These are phyloP conservation scores for Epinephelus lanceolatus DNA, from an alignment of 2,113 vertebrate genomes.

Conservation along the genomic window DNA sequence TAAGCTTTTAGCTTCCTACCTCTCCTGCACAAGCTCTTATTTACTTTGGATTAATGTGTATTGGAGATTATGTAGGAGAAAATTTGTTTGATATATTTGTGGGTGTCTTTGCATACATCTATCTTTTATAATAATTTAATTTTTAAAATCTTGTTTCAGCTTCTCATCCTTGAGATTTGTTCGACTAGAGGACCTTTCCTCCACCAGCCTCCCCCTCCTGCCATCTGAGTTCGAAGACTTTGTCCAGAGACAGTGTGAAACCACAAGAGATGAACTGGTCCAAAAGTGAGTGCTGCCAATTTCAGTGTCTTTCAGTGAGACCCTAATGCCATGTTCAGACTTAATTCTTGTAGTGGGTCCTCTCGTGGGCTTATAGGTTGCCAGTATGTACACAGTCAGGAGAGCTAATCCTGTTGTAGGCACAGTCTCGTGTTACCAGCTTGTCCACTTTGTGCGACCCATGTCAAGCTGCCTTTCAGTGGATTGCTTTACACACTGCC, in stretches of 20 bases:
- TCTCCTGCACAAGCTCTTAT: background rate
- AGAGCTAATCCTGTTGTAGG: slow-evolving; percentile 41
- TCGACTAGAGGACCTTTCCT: slow-evolving; percentile 82
- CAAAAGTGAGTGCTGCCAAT: slow-evolving; percentile 82
- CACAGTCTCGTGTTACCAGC: slow-evolving; percentile 58
- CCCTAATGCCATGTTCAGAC: slow-evolving; percentile 5
- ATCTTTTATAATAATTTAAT: background rate
- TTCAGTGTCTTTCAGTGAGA: slow-evolving; percentile 17
- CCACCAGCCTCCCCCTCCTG: slow-evolving; percentile 82
- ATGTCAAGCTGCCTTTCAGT: slow-evolving; percentile 41
- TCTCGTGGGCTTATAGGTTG: slow-evolving; percentile 5
- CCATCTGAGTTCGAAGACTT: slow-evolving; percentile 84
- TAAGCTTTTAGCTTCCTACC: background rate
- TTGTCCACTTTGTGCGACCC: slow-evolving; percentile 52
- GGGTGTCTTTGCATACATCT: background rate
- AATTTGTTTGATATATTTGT: background rate
- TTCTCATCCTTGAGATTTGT: slow-evolving; percentile 90
- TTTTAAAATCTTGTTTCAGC: slow-evolving; percentile 70
- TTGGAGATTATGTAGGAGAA: background rate
- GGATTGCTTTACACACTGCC: slow-evolving; percentile 38
- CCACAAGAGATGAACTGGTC: slow-evolving; percentile 82
- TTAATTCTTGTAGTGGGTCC: slow-evolving; percentile 9
- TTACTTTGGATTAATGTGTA: background rate
- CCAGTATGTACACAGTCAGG: slow-evolving; percentile 15
- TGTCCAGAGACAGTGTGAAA: slow-evolving; percentile 85